A percentile compares a stretch with the other conserved stretches of the same genome.
Evolutionary conservation across 2,888 invertebrate genomes (phyloP).

Genomic region (Drosophila kuntzei): DNA sequence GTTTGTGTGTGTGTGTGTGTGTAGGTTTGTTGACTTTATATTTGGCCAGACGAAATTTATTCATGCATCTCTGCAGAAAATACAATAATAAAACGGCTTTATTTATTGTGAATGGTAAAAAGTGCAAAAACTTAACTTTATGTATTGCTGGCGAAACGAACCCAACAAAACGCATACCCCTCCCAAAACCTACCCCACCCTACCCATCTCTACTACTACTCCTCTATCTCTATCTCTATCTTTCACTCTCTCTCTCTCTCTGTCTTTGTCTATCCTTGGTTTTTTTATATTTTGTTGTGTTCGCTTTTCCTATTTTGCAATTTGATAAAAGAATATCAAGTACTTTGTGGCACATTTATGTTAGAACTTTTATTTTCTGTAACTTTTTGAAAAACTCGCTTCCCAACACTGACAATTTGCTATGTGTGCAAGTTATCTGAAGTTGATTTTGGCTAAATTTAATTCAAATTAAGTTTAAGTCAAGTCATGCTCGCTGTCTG

Average conservation of each 20-base stretch:
- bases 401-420: conserved; percentile 2
- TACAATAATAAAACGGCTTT: conserved; percentile 58
- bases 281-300: background rate
- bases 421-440: conserved; percentile 10
- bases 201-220: background rate
- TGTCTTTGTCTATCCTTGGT: background rate
- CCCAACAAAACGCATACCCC: conserved; percentile 14
- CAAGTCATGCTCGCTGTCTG: conserved; percentile 4
- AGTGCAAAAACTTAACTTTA: conserved; percentile 48
- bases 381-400: conserved; percentile 2
- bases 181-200: background rate
- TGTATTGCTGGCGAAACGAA: conserved; percentile 25
- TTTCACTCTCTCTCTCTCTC: background rate
- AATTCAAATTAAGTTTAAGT: conserved; percentile 21
- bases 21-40: conserved; percentile 26
- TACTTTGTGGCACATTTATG: conserved; percentile 43
- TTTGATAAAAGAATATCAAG: conserved; percentile 28
- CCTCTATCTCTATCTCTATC: background rate
- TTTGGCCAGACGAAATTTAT: conserved; percentile 53
- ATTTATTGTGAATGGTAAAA: conserved; percentile 54
- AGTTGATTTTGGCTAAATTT: conserved; percentile 29
- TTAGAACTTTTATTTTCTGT: background rate
- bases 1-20: conserved; percentile 11
- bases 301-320: conserved; percentile 17
- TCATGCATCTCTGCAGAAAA: conserved; percentile 47